Base-by-base conservation (phyloP, 1,140 invertebrate genomes). In the Potamilus streckersoni region DNA sequence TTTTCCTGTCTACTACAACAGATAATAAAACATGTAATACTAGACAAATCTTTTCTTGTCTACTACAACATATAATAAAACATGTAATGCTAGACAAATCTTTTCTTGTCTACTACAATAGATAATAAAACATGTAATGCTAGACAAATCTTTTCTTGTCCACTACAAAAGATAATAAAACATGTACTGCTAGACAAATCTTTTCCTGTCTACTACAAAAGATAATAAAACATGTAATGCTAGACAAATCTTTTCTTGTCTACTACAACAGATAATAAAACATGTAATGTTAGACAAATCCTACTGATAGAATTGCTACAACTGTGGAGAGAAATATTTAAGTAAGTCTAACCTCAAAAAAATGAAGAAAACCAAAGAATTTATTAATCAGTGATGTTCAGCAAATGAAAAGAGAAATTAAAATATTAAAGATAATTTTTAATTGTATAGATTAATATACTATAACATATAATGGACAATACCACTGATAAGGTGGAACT, bases 61-160 rank as follows among this genome's bases (percentile, higher is more conserved):
- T 12, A 19, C 27, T 15, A 20, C 27, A 31, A 20, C 4, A 6
- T 3, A 27, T n/a, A 66, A n/a, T 49, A 2, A 5, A 19, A 55
- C n/a, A 55, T 56, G 59, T n/a, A 69, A 23, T 61, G 17, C 60
- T 19, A 38, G 55, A 71, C 57, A 69, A 49, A 57, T 68, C 31
- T 49, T 11, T 20, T 67, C 49, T 60, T 61, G 13, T 57, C 17
- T 12, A 19, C 27, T 15, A 20, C 27, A 31, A 20, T 0, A 6
- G 27, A 27, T n/a, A 66, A n/a, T 49, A 2, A 5, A 19, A 55
- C n/a, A 55, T 56, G 59, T n/a, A 69, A 23, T 61, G 17, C 60
- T 19, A 38, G 55, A 71, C 57, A 69, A 49, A 57, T 68, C 31
- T 49, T 11, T 20, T 67, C 49, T 60, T 61, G 13, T 57, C 17